These are phyloP conservation scores for Centruroides vittatus DNA, from an alignment of 1,140 invertebrate genomes.

Conservation along the genomic window DNA sequence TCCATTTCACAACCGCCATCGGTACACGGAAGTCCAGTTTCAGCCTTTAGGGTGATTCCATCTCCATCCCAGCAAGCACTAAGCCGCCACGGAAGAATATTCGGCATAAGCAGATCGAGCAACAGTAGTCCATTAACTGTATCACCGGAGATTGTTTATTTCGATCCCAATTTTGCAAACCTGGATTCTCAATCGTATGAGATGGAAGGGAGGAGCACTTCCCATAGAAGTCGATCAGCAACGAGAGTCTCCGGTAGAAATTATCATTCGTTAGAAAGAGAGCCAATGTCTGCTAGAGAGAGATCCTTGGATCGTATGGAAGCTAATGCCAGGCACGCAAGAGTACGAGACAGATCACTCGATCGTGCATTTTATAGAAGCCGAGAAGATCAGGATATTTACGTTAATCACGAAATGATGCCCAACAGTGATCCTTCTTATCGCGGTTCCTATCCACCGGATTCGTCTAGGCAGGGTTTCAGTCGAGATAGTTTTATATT, in stretches of 20 bases:
- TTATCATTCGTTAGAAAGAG: neutral
- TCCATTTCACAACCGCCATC: slow-evolving; percentile 19
- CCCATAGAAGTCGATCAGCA: slow-evolving; percentile 33
- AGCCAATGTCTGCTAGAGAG: slow-evolving; percentile 41
- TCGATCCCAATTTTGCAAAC: slow-evolving; percentile 11
- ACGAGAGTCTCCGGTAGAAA: slow-evolving; percentile 1
- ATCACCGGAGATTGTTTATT: slow-evolving; percentile 7
- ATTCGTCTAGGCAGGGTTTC: slow-evolving; percentile 6
- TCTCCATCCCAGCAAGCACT: slow-evolving; percentile 2
- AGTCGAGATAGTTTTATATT: slow-evolving; percentile 40
- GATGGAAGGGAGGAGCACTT: slow-evolving; percentile 47
- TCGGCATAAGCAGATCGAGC: slow-evolving; percentile 16
- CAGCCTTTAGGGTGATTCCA: slow-evolving; percentile 8
- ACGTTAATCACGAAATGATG: neutral
- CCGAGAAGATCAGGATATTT: neutral
- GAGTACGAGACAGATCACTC: slow-evolving; percentile 47
- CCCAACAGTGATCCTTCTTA: neutral
- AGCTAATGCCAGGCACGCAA: slow-evolving; percentile 19
- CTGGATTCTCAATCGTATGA: slow-evolving; percentile 35
- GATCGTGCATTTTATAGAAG: neutral
- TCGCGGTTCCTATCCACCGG: too few species aligned
- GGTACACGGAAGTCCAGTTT: slow-evolving; percentile 15
- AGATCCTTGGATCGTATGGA: slow-evolving; percentile 54
- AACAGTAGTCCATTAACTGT: slow-evolving; percentile 19
- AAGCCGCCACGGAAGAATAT: slow-evolving; percentile 3